Conservation (phyloP, 2,113 vertebrate genomes). For the Onychostoma macrolepis region DNA sequence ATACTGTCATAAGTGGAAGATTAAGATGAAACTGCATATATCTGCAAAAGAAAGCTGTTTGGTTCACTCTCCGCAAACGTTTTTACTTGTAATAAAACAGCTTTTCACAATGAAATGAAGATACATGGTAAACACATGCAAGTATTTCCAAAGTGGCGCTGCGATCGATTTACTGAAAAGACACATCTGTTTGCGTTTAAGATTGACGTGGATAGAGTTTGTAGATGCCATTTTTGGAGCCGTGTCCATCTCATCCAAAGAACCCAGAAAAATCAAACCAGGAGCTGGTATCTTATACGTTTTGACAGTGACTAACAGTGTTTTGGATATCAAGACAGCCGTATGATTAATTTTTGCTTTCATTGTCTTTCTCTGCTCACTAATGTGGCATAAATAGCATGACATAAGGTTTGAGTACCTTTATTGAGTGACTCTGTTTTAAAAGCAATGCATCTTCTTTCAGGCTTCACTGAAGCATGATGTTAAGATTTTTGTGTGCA, state of each 20-base stretch:
- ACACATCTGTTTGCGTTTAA: conserved; percentile 64
- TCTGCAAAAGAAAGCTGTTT: conserved; percentile 40
- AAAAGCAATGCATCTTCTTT: neutral
- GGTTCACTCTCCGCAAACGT: conserved; percentile 53
- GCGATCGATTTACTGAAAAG: conserved; percentile 58
- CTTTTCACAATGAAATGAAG: conserved; percentile 66
- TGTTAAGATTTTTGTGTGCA: neutral
- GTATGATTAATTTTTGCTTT: neutral
- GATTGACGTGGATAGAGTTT: conserved; percentile 69
- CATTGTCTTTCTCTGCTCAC: neutral
- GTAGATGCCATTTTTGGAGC: conserved; percentile 55
- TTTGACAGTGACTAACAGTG: neutral
- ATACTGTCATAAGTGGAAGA: conserved; percentile 56
- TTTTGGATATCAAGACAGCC: neutral
- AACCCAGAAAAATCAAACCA: conserved; percentile 33
- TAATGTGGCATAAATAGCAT: neutral
- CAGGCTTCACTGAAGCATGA: conserved; percentile 3
- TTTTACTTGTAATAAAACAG: conserved; percentile 61
- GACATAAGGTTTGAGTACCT: neutral
- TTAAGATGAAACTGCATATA: conserved; percentile 56
- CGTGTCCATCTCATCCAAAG: conserved; percentile 56
- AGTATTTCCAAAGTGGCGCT: conserved; percentile 54
- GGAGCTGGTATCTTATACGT: neutral
- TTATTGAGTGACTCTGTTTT: neutral
- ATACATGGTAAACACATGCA: conserved; percentile 72